Conservation (phyloP, 2,888 invertebrate species). For the Acleris literana region DNA sequence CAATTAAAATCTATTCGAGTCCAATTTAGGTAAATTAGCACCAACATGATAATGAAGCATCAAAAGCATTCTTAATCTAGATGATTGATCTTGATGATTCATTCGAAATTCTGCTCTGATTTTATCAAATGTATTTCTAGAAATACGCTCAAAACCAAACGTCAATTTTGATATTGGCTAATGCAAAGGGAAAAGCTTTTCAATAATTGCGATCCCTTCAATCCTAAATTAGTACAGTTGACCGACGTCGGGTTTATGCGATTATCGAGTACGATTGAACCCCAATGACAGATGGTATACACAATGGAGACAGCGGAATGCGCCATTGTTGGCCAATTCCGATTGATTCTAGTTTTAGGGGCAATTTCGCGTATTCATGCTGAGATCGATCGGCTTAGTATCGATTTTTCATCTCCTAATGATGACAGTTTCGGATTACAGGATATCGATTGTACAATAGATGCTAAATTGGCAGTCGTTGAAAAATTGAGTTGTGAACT, state of each 20-base stretch:
- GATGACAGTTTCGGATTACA: constrained; percentile 55
- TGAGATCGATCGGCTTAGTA: constrained; percentile 46
- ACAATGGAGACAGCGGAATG: constrained; percentile 60
- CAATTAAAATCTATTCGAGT: no score
- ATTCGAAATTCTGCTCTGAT: neutral
- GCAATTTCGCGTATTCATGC: constrained; percentile 73
- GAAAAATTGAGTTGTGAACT: constrained; percentile 35
- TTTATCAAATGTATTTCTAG: no score
- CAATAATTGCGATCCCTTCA: constrained; percentile 30
- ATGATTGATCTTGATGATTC: neutral
- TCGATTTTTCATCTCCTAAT: constrained; percentile 59
- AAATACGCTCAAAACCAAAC: neutral
- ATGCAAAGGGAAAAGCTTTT: constrained; percentile 16
- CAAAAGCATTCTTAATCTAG: neutral
- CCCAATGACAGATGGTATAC: constrained; percentile 76
- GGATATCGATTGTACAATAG: constrained; percentile 44
- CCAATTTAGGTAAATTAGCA: no score
- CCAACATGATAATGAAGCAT: neutral
- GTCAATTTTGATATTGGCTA: constrained; percentile 5
- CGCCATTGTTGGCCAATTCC: constrained; percentile 69
- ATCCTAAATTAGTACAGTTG: constrained; percentile 63
- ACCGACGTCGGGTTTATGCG: constrained; percentile 56
- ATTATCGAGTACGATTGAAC: constrained; percentile 70
- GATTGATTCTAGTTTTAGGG: constrained; percentile 65
- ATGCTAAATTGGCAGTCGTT: constrained; percentile 45